Evolutionary conservation across 2,113 vertebrate species (phyloP), one percentile per base, ranked within the genome.

Genomic region (Anarrhichthys ocellatus): DNA sequence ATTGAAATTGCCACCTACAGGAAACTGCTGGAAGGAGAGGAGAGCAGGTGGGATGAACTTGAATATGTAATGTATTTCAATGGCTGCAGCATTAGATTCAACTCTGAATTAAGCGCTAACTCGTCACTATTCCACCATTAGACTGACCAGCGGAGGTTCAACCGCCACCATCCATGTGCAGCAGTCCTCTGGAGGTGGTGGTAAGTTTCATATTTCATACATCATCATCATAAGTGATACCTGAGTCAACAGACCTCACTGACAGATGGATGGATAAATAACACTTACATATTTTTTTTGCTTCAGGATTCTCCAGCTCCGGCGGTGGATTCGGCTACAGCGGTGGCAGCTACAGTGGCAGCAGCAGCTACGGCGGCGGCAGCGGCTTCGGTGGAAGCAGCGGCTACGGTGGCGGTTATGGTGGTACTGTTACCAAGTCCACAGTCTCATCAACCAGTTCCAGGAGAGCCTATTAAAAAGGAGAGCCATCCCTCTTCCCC

Each of bases 1-100:
- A 95, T 99, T 0, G 98, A 99, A 92, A 99, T 99, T 0, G 96
- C 96, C 1, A 98, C 98, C 82, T 99, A 99, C 93, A 95, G 94
- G 61, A 97, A 97, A 87, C 94, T 99, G 80, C 94, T 99, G 94
- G 97, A 99, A 65, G 96, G 97, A 3, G 97, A 99, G 90, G 97
- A 99, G 91, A 82, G 1, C 95, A 95, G 97, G 97, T 99, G 62
- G 40, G 93, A 32, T 56, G 2, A 9, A 64, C 5, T 14, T 0
- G 1, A 6, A 44, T 20, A 48, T 20, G 65, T 17, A 22, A 18
- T 78, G 15, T 27, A 40, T 8, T 64, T 81, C 58, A 14, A 67
- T 38, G 15, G 6, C 9, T 69, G 24, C 46, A 14, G 9, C 9
- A 36, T 65, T 27, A 11, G 18, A 3, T 52, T 70, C 1, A 70